Percentiles rank a stretch among this genome's conserved stretches.
These are phyloP conservation scores for Agrilus biguttatus DNA, from an alignment of 2,888 invertebrate species.

Conservation along the genomic window DNA sequence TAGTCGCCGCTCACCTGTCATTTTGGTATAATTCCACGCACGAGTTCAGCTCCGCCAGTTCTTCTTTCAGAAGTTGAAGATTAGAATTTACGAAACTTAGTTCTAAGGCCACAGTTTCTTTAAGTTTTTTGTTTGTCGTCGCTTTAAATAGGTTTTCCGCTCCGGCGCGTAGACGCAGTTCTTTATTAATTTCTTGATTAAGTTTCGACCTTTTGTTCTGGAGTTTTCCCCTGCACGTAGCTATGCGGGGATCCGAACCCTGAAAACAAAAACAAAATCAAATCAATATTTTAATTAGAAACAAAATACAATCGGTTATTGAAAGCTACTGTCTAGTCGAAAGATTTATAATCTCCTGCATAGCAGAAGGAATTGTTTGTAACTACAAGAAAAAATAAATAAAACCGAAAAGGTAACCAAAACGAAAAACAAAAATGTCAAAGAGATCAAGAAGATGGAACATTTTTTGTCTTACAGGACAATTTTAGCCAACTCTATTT, in stretches of 20 bases:
- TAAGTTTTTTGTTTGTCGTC: conserved; percentile 81
- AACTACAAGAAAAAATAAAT: no score
- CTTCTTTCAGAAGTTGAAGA: conserved; percentile 87
- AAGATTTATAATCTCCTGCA: no score
- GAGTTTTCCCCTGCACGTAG: conserved; percentile 85
- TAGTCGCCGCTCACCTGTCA: conserved; percentile 49
- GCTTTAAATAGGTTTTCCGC: conserved; percentile 96
- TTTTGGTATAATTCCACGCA: conserved; percentile 91
- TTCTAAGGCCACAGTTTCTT: conserved; percentile 87
- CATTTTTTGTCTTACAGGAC: no score
- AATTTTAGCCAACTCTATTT: no score
- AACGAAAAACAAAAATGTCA: no score
- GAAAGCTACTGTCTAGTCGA: no score
- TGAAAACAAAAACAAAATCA: conserved; percentile 29
- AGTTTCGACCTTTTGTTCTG: conserved; percentile 86
- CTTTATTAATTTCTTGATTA: conserved; percentile 88
- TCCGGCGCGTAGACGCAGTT: conserved; percentile 82
- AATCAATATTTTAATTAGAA: no score
- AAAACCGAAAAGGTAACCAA: no score
- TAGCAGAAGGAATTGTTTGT: no score
- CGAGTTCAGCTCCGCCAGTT: conserved; percentile 88
- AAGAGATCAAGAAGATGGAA: no score
- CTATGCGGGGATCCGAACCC: conserved; percentile 87
- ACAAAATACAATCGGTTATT: no score
- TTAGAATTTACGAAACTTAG: conserved; percentile 95